These are phyloP conservation scores for Vireo griseus DNA, from an alignment of 2,797 vertebrate genomes.

Conservation along the genomic window DNA sequence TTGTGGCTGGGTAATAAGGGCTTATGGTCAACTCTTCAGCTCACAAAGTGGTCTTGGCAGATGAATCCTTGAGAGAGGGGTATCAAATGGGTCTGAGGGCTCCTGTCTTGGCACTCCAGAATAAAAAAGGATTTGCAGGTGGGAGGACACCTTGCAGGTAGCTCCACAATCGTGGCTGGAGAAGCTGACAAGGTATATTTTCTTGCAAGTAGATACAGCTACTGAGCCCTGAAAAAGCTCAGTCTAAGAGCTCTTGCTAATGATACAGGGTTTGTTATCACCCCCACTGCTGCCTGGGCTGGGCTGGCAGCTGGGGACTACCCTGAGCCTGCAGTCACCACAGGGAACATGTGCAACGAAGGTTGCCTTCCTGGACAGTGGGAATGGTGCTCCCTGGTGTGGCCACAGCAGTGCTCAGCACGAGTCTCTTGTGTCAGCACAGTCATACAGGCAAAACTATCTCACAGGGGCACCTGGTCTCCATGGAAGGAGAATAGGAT, in stretches of 20 bases:
- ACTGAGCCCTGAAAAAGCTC: neutral
- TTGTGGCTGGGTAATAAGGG: neutral
- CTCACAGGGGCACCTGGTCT: neutral
- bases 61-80: neutral
- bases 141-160: neutral
- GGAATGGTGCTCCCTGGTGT: neutral
- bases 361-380: neutral
- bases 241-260: neutral
- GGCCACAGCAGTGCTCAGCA: neutral
- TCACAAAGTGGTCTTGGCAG: neutral
- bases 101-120: neutral
- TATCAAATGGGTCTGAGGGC: neutral
- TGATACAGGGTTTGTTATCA: fast-evolving
- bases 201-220: neutral
- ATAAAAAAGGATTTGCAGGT: neutral
- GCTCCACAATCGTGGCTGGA: fast-evolving
- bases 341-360: fast-evolving
- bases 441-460: neutral
- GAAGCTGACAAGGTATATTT: neutral
- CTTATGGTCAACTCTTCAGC: neutral
- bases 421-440: neutral
- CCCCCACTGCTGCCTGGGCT: fast-evolving
- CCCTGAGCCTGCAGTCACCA: fast-evolving
- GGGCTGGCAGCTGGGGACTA: neutral
- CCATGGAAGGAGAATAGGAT: neutral